These are phyloP conservation scores for Phoxinus dragarum DNA, from an alignment of 2,797 vertebrate genomes.

Conservation along the genomic window DNA sequence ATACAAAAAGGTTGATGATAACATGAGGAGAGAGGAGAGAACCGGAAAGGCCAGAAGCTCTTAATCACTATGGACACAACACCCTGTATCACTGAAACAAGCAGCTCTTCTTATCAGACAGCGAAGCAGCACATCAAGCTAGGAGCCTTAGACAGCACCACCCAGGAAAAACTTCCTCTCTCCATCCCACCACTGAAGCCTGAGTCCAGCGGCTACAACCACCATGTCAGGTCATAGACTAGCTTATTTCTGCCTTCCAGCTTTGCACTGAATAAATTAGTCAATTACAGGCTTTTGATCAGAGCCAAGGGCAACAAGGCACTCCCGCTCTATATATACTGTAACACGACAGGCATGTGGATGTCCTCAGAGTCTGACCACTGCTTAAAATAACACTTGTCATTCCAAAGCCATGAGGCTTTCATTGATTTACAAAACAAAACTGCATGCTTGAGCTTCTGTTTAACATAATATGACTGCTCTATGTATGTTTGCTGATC, in stretches of 20 bases:
- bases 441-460: neutral
- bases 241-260: constrained; percentile 26
- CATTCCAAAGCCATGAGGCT: neutral
- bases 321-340: neutral
- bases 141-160: constrained; percentile 10
- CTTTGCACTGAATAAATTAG: constrained; percentile 30
- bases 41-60: constrained; percentile 2
- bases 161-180: neutral
- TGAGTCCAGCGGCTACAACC: neutral
- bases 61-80: constrained; percentile 3
- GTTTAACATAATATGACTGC: neutral
- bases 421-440: neutral
- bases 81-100: constrained; percentile 4
- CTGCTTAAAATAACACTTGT: neutral
- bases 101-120: constrained; percentile 18
- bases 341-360: neutral
- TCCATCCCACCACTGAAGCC: neutral
- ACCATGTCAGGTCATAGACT: neutral
- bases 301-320: constrained; percentile 31
- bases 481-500: neutral
- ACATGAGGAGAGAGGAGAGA: constrained; percentile 13
- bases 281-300: constrained; percentile 40
- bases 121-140: constrained; percentile 9
- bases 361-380: constrained; percentile 12
- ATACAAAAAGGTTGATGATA: constrained; percentile 1